These are phyloP conservation scores for Phymanthus crucifer DNA, from an alignment of 92 coral and sea anemone genomes.

Conservation along the genomic window DNA sequence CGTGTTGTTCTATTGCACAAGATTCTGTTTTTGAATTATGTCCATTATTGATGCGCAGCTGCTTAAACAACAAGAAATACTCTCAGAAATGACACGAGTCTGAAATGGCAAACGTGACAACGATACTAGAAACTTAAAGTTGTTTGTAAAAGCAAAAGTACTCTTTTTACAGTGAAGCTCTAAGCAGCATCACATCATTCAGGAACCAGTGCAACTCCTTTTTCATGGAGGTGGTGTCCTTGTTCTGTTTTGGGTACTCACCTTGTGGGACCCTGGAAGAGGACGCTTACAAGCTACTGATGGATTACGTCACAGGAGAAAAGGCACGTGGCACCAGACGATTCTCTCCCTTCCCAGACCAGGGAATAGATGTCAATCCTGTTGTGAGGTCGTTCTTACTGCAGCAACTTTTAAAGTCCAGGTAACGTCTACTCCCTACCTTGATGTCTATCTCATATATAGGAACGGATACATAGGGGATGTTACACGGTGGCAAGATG, in stretches of 20 bases:
- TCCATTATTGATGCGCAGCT: too few relatives aligned
- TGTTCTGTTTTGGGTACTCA: conserved; percentile 72
- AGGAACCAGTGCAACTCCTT: conserved; percentile 71
- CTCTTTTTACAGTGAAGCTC: conserved; percentile 25
- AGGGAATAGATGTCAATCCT: conserved; percentile 65
- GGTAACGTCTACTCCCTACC: conserved; percentile 24
- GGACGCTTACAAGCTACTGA: conserved; percentile 37
- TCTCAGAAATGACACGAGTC: too few relatives aligned
- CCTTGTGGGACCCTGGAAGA: conserved; percentile 28
- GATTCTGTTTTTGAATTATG: too few relatives aligned
- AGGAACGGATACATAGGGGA: too few relatives aligned
- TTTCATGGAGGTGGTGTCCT: conserved; percentile 79
- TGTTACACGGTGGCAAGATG: too few relatives aligned
- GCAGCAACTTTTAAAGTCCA: conserved; percentile 72
- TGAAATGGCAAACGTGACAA: too few relatives aligned
- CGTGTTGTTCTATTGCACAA: too few relatives aligned
- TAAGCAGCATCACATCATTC: conserved; percentile 14
- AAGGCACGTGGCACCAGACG: conserved; percentile 44
- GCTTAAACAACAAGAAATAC: too few relatives aligned
- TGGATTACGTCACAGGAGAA: conserved; percentile 55
- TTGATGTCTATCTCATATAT: too few relatives aligned
- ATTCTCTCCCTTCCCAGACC: conserved; percentile 69
- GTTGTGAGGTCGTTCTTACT: conserved; percentile 80
- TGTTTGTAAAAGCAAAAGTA: too few relatives aligned
- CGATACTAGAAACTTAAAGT: neutral